Percentiles rank a stretch among this genome's conserved stretches.
These are phyloP conservation scores for Phragmatobia fuliginosa DNA, from an alignment of 2,888 invertebrate genomes.

Conservation along the genomic window DNA sequence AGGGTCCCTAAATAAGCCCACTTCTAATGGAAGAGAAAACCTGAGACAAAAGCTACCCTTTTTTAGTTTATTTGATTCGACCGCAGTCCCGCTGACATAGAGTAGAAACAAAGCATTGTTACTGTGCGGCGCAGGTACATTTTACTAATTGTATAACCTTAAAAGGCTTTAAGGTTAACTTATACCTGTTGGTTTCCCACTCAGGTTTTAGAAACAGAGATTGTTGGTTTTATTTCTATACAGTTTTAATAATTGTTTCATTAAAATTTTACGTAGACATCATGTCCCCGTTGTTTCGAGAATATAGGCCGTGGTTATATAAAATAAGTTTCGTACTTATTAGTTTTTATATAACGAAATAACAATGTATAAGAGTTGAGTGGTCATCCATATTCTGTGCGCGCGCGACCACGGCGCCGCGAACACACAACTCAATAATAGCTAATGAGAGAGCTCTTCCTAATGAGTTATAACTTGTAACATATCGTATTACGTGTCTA, in stretches of 20 bases:
- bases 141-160: background rate
- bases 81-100: background rate
- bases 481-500: conserved; percentile 1
- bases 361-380: conserved; percentile 2
- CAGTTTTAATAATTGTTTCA: too few relatives aligned
- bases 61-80: conserved; percentile 4
- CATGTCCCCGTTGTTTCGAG: too few relatives aligned
- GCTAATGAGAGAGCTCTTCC: conserved; percentile 12
- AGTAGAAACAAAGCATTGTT: background rate
- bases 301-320: too few relatives aligned
- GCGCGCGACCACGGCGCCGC: background rate
- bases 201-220: background rate
- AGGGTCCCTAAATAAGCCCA: conserved; percentile 16
- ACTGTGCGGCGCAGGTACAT: background rate
- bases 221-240: background rate
- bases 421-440: conserved; percentile 13
- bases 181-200: background rate
- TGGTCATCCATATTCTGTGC: background rate
- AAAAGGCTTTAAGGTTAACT: background rate
- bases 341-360: conserved; percentile 2
- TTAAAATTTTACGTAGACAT: too few relatives aligned
- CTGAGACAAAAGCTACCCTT: conserved; percentile 15
- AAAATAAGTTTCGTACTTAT: background rate
- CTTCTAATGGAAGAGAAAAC: conserved; percentile 6
- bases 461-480: background rate